Evolutionary conservation across 2,888 invertebrate genomes (phyloP).

Genomic region (Euplagia quadripunctaria): DNA sequence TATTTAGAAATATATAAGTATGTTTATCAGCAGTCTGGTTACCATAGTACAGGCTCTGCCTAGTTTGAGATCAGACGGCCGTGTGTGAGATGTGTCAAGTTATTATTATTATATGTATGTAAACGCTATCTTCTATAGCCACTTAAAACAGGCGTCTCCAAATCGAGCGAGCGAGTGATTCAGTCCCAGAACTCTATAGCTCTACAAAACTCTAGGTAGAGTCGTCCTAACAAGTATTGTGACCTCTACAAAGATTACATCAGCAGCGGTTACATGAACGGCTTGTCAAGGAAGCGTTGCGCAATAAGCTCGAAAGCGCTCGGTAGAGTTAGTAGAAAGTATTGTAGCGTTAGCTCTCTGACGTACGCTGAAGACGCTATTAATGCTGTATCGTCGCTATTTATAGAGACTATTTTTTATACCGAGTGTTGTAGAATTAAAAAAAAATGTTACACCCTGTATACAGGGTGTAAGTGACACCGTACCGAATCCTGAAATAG

Average conservation of each 20-base stretch:
- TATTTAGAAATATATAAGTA: too few species aligned
- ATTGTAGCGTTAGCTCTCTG: slow-evolving; percentile 8
- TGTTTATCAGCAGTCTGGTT: too few species aligned
- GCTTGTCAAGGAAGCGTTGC: slow-evolving; percentile 51
- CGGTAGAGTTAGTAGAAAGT: slow-evolving; percentile 41
- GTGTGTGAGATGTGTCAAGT: too few species aligned
- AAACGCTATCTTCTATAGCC: too few species aligned
- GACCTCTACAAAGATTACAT: slow-evolving; percentile 37
- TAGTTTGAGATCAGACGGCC: too few species aligned
- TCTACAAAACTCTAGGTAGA: slow-evolving; percentile 8
- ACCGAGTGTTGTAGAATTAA: background rate
- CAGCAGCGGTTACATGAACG: slow-evolving; percentile 51
- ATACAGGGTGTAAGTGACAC: too few species aligned
- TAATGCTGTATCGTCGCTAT: slow-evolving; percentile 7
- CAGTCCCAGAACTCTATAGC: background rate
- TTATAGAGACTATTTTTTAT: background rate
- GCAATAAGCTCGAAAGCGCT: slow-evolving; percentile 46
- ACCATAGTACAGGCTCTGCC: too few species aligned
- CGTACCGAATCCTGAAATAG: too few species aligned
- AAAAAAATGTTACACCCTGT: too few species aligned
- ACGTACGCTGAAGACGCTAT: slow-evolving; percentile 3
- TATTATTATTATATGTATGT: too few species aligned
- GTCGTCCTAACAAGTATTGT: slow-evolving; percentile 9
- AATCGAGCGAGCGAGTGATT: too few species aligned
- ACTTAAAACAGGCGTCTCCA: background rate